Base-by-base conservation (phyloP, 2,797 vertebrate genomes). In the Phalanger gymnotis region DNA sequence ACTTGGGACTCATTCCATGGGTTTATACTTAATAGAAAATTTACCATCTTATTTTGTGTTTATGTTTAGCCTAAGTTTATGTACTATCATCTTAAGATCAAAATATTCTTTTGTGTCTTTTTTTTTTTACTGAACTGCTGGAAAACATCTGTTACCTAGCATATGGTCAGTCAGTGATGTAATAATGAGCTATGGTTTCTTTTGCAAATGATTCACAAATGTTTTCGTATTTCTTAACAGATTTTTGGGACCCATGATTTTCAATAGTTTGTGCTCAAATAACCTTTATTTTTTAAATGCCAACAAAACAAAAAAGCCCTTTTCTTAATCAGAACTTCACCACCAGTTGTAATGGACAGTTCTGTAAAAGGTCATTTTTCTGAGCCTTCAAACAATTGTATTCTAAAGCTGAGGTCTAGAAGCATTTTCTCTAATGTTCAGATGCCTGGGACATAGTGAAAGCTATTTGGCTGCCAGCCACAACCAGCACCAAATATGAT, bases 381-480 rank as follows among this genome's bases (percentile, higher is more conserved):
- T 34, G 28, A 91, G 52, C 56, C 0, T 91, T 95, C 0, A 95
- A 53, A 92, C 94, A 30, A 0, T 34, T 94, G 92, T 58, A 90
- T 14, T 52, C 0, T 53, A 2, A 94, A 97, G 47, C 54, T 40
- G 92, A 94, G 7, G 91, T 92, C 28, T 95, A 95, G 31, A 55
- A 90, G 4, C 56, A 81, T 94, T 92, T 96, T 47, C 53, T 96
- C 56, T 0, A 95, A 96, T 97, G 97, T 96, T 66, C 55, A 56
- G 6, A 91, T 95, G 0, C 94, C 96, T 91, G 91, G 90, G 93
- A 95, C 47, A 92, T 96, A 94, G 95, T 95, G 54, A 97, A 97
- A 87, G 87, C 90, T 96, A 52, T 96, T 96, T 57, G 95, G 28
- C 73, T 91, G 81, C 40, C 57, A 94, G 57, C 94, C 95, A 54